Conservation (phyloP, 2,888 invertebrate species). For the Dichetophora obliterata region DNA sequence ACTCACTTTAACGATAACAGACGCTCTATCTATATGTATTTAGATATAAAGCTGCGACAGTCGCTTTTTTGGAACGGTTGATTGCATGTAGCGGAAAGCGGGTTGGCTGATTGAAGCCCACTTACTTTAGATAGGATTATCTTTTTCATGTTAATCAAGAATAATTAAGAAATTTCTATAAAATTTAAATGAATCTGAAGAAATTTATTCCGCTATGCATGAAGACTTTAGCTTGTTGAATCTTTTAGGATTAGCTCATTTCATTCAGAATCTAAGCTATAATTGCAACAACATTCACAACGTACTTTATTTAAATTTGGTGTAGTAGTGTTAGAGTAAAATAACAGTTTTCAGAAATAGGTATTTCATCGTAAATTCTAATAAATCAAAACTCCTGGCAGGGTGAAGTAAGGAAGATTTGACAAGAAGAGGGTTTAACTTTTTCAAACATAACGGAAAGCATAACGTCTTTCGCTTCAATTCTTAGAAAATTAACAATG, state of each 20-base stretch:
- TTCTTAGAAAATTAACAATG: too few relatives aligned
- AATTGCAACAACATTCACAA: too few relatives aligned
- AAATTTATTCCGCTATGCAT: conserved; percentile 47
- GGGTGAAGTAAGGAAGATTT: too few relatives aligned
- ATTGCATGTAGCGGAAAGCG: background rate
- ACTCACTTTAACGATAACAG: too few relatives aligned
- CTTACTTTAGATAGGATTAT: conserved; percentile 50
- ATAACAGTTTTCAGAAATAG: too few relatives aligned
- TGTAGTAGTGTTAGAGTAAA: too few relatives aligned
- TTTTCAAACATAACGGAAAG: too few relatives aligned
- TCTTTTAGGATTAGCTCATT: background rate
- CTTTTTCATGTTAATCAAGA: conserved; percentile 57
- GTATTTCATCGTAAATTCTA: too few relatives aligned
- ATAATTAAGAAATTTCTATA: conserved; percentile 58
- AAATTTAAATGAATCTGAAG: conserved; percentile 55
- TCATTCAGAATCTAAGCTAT: background rate
- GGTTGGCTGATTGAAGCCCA: background rate
- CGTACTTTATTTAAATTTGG: too few relatives aligned
- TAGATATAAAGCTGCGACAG: background rate
- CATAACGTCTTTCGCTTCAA: too few relatives aligned
- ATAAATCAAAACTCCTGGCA: too few relatives aligned
- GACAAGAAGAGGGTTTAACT: too few relatives aligned
- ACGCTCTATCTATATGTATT: background rate
- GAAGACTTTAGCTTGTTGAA: background rate
- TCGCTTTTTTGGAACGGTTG: background rate